These are phyloP conservation scores for Lampris megalopsis DNA, from an alignment of 2,113 vertebrate genomes.

Conservation along the genomic window DNA sequence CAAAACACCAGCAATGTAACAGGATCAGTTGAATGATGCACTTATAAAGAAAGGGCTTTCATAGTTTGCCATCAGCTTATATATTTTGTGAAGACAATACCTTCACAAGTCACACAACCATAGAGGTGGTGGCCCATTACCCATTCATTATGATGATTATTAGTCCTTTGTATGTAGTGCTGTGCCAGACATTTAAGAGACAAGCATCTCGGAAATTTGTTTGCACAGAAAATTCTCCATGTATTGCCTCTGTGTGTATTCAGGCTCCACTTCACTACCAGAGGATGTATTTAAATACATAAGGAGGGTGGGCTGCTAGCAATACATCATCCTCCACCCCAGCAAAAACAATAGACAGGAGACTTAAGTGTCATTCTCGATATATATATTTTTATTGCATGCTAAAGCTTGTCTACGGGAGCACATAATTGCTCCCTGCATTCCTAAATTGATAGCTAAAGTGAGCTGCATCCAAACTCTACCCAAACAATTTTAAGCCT, in stretches of 20 bases:
- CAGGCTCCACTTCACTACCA: background rate
- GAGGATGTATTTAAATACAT: slow-evolving; percentile 47
- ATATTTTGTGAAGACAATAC: slow-evolving; percentile 72
- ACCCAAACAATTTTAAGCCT: slow-evolving; percentile 85
- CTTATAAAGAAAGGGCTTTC: slow-evolving; percentile 30
- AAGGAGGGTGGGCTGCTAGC: slow-evolving; percentile 17
- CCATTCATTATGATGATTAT: slow-evolving; percentile 77
- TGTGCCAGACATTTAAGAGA: slow-evolving; percentile 70
- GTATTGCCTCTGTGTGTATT: slow-evolving; percentile 18
- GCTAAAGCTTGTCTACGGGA: slow-evolving; percentile 69
- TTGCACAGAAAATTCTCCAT: slow-evolving; percentile 43
- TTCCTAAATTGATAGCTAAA: slow-evolving; percentile 75
- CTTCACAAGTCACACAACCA: slow-evolving; percentile 62
- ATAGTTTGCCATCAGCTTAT: slow-evolving; percentile 51
- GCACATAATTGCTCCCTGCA: slow-evolving; percentile 74
- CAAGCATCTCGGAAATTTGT: slow-evolving; percentile 33
- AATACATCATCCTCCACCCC: slow-evolving; percentile 45
- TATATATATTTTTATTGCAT: slow-evolving; percentile 36
- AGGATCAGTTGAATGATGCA: no score
- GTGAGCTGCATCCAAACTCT: slow-evolving; percentile 72
- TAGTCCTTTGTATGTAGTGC: slow-evolving; percentile 68
- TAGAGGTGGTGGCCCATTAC: slow-evolving; percentile 74
- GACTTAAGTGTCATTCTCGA: slow-evolving; percentile 36
- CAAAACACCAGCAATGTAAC: no score
- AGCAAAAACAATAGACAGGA: slow-evolving; percentile 46